Conservation (phyloP, 2,113 vertebrate species). For the Orthochromis indermauri region DNA sequence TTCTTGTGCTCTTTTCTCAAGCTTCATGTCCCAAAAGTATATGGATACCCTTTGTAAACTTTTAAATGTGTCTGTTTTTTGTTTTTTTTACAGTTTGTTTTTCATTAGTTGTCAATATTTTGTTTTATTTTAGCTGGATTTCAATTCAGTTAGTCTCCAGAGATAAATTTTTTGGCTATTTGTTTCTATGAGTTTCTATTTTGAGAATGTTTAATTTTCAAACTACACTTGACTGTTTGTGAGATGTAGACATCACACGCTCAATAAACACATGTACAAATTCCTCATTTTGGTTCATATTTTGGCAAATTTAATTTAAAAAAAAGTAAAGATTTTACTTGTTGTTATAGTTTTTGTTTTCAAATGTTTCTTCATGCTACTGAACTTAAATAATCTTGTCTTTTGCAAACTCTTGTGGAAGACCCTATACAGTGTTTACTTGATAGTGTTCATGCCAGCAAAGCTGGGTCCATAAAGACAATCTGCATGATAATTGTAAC, state of each 20-base stretch:
- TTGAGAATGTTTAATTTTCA: background rate
- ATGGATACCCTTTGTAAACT: background rate
- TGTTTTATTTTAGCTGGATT: background rate
- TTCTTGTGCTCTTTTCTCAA: too few species aligned
- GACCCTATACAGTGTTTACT: fast-evolving
- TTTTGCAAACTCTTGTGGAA: background rate
- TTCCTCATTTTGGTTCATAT: background rate
- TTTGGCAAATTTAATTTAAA: fast-evolving
- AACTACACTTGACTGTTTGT: background rate
- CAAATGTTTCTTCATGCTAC: background rate
- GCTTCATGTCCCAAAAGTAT: background rate
- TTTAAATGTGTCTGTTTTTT: fast-evolving
- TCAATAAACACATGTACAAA: background rate
- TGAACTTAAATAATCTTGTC: fast-evolving
- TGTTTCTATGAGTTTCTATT: background rate
- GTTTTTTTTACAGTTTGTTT: fast-evolving
- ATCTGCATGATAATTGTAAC: background rate
- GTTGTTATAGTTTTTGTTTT: background rate
- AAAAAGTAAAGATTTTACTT: background rate
- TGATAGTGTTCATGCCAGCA: background rate
- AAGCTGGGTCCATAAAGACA: background rate
- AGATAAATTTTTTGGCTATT: fast-evolving
- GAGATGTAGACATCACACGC: background rate
- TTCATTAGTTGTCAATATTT: background rate
- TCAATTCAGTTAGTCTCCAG: background rate